A percentile compares a stretch with the other conserved stretches of the same genome.
Conservation (phyloP, 1,140 invertebrate genomes). For the Stenopsyche tienmushanensis region DNA sequence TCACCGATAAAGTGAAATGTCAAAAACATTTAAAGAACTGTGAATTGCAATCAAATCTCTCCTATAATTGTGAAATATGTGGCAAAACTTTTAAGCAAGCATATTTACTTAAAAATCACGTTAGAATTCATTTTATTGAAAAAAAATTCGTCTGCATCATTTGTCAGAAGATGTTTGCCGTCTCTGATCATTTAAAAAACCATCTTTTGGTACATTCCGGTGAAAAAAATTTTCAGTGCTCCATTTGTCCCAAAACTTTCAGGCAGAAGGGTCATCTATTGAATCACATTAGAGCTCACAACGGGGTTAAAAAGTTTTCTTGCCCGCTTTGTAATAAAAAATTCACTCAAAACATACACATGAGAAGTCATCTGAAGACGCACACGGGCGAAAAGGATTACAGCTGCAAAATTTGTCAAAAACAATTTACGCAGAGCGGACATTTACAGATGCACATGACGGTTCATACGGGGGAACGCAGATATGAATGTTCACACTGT, state of each 20-base stretch:
- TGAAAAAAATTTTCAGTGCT: conserved; percentile 44
- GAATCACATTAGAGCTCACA: conserved; percentile 41
- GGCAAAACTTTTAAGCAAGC: conserved; percentile 44
- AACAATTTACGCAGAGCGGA: conserved; percentile 55
- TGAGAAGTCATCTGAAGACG: conserved; percentile 74
- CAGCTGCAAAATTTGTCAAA: conserved; percentile 64
- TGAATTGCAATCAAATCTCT: background rate
- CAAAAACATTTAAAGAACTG: background rate
- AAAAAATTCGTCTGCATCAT: conserved; percentile 58
- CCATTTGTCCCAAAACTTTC: conserved; percentile 43
- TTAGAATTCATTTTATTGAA: conserved; percentile 55
- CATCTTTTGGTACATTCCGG: conserved; percentile 43
- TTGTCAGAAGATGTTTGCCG: conserved; percentile 57
- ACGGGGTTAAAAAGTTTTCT: conserved; percentile 42
- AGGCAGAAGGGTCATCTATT: conserved; percentile 44
- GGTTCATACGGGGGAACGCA: conserved; percentile 65
- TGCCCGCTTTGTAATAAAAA: conserved; percentile 48
- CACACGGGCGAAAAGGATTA: conserved; percentile 64
- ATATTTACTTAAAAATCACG: conserved; percentile 53
- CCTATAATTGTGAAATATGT: conserved; percentile 39
- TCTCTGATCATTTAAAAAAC: conserved; percentile 47
- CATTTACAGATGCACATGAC: conserved; percentile 52
- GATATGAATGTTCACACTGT: conserved; percentile 58
- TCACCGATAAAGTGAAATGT: background rate
- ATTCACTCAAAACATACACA: conserved; percentile 74